Conservation (phyloP, 1,140 invertebrate genomes). For the Pseudomyrmex concolor region DNA sequence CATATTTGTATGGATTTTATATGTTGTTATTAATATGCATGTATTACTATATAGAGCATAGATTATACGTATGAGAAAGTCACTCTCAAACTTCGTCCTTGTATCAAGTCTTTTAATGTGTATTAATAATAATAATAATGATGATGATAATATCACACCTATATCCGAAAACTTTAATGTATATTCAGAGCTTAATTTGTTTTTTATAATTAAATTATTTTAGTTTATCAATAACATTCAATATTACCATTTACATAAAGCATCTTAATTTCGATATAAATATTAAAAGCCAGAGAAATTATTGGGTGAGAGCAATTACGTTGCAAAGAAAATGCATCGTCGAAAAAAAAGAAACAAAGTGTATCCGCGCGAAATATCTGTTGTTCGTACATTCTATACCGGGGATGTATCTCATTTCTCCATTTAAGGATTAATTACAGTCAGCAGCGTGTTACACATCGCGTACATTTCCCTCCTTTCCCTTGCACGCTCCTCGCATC, state of each 20-base stretch:
- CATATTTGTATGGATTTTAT: not conserved
- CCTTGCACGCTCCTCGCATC: not conserved
- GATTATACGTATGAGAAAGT: not conserved
- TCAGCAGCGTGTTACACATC: constrained; percentile 13
- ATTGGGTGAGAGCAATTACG: not conserved
- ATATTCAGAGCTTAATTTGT: constrained; percentile 13
- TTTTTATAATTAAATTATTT: not conserved
- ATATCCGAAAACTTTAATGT: constrained; percentile 1
- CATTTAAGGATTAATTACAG: constrained; percentile 59
- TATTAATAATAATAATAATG: too few relatives aligned
- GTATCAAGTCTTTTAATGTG: not conserved
- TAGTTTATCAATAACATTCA: constrained; percentile 4
- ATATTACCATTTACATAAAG: not conserved
- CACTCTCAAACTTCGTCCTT: not conserved
- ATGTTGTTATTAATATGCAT: constrained; percentile 1
- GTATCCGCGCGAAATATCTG: constrained; percentile 4
- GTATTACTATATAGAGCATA: not conserved
- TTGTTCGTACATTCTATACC: constrained; percentile 4
- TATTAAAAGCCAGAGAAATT: constrained; percentile 5
- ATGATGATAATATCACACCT: not conserved
- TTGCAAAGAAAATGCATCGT: not conserved
- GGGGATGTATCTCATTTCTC: constrained; percentile 38
- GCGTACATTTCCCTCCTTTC: not conserved
- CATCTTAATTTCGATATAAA: not conserved
- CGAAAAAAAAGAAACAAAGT: not conserved